These are phyloP conservation scores for Dendrolimus pini DNA, from an alignment of 2,888 invertebrate genomes.

Conservation along the genomic window DNA sequence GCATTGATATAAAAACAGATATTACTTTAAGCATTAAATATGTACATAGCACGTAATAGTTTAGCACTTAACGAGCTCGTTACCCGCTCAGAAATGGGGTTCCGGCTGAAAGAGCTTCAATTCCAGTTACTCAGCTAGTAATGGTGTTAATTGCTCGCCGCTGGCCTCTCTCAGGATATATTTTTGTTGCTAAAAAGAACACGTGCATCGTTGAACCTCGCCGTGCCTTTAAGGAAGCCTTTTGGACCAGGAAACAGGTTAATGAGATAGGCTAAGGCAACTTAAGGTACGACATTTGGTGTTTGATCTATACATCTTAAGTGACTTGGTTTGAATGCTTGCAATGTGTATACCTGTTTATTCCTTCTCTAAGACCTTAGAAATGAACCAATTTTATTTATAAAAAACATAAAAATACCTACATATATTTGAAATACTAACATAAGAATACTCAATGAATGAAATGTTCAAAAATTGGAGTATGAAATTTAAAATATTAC, in stretches of 20 bases:
- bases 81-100: constrained; percentile 20
- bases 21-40: constrained; percentile 8
- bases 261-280: constrained; percentile 1
- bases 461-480: too few species aligned
- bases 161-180: neutral
- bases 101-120: neutral
- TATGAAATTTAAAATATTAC: too few species aligned
- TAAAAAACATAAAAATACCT: too few species aligned
- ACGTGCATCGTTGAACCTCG: constrained; percentile 1
- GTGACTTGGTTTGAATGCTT: too few species aligned
- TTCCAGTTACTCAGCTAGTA: constrained; percentile 8
- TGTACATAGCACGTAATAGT: constrained; percentile 14
- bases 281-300: constrained; percentile 9
- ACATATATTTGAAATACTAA: too few species aligned
- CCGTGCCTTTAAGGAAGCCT: neutral
- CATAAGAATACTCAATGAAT: too few species aligned
- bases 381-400: too few species aligned
- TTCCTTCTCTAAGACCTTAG: too few species aligned
- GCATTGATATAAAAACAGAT: too few species aligned
- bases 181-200: neutral
- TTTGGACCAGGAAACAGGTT: neutral
- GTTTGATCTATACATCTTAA: too few species aligned
- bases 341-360: too few species aligned
- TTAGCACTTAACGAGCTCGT: constrained; percentile 29
- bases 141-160: constrained; percentile 23